These are phyloP conservation scores for Notarius lentiginosus DNA, from an alignment of 2,113 vertebrate species.

Conservation along the genomic window DNA sequence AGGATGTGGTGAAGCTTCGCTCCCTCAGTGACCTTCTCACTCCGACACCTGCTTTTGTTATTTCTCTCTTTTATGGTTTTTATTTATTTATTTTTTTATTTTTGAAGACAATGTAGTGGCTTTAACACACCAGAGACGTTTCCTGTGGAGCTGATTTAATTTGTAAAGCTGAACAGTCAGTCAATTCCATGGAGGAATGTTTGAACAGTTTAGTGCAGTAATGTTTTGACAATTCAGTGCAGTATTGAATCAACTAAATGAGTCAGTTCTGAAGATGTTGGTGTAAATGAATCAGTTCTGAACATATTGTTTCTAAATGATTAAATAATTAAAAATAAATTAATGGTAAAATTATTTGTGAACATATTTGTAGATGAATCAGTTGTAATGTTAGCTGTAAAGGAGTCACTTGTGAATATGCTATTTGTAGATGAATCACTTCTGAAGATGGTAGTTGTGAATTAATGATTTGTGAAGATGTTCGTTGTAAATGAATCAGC, in stretches of 20 bases:
- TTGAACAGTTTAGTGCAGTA: neutral
- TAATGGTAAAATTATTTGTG: neutral
- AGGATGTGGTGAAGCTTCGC: conserved; percentile 23
- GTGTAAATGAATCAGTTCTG: neutral
- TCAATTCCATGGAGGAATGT: neutral
- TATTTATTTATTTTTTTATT: conserved; percentile 9
- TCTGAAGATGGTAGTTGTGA: neutral
- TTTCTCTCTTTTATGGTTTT: neutral
- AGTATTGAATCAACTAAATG: neutral
- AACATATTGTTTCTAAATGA: neutral
- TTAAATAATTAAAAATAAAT: too few relatives aligned
- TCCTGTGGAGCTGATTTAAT: neutral
- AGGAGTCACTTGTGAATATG: neutral
- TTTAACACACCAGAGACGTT: neutral
- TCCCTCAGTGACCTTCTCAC: conserved; percentile 20
- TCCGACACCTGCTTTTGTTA: conserved; percentile 22
- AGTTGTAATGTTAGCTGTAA: neutral
- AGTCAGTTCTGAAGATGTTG: neutral
- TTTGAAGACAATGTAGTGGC: neutral
- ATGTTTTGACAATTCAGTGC: neutral
- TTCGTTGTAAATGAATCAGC: neutral
- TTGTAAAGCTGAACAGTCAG: neutral
- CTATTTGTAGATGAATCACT: too few relatives aligned
- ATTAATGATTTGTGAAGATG: too few relatives aligned
- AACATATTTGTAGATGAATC: too few relatives aligned